Conservation (phyloP, 2,113 vertebrate species). For the Halcyon senegalensis region DNA sequence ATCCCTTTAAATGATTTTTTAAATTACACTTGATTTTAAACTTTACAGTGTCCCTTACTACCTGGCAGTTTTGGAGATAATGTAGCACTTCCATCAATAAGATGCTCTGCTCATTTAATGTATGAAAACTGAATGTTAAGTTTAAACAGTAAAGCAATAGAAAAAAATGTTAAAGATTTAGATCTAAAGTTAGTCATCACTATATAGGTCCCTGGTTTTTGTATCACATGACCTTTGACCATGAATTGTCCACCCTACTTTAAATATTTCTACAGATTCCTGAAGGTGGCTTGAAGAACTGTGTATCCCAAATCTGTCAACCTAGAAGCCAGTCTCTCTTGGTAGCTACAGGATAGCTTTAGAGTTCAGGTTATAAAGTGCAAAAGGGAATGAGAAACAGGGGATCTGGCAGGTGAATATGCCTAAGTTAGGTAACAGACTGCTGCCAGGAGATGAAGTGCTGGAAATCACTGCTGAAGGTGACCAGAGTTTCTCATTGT, state of each 20-base stretch:
- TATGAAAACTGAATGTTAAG: conserved; percentile 31
- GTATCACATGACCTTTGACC: conserved; percentile 16
- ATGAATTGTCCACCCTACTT: conserved; percentile 19
- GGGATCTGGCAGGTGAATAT: conserved; percentile 57
- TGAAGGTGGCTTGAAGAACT: conserved; percentile 56
- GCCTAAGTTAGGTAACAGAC: conserved; percentile 39
- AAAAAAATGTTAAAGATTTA: conserved; percentile 6
- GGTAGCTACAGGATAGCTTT: conserved; percentile 53
- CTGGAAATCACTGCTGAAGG: conserved; percentile 66
- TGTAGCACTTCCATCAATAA: conserved; percentile 36
- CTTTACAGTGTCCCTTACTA: conserved; percentile 1
- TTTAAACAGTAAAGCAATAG: conserved; percentile 53
- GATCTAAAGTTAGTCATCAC: neutral
- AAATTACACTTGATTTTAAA: conserved; percentile 16
- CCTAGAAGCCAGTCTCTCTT: conserved; percentile 52
- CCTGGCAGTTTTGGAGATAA: conserved; percentile 2
- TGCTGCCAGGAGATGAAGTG: conserved; percentile 68
- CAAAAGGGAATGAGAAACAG: conserved; percentile 56
- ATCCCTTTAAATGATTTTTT: conserved; percentile 25
- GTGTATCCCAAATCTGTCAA: conserved; percentile 50
- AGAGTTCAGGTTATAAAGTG: conserved; percentile 58
- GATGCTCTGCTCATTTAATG: conserved; percentile 38
- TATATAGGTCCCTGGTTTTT: conserved; percentile 11
- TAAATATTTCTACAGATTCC: conserved; percentile 60
- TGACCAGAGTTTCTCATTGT: conserved; percentile 53